Conservation (phyloP, 2,113 vertebrate genomes). For the Choloepus hoffmanni region DNA sequence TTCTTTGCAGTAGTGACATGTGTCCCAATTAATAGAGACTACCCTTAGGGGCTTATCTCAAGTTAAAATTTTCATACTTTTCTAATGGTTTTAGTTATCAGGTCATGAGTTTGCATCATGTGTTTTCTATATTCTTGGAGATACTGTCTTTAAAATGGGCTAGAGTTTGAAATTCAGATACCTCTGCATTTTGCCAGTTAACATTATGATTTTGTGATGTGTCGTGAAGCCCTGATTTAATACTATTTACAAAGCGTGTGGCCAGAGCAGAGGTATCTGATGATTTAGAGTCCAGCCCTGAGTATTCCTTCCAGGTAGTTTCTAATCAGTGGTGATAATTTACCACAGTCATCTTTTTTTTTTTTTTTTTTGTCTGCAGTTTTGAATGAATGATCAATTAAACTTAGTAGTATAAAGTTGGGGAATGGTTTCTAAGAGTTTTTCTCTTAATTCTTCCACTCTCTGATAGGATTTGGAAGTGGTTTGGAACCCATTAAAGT, state of each 20-base stretch:
- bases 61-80: not conserved
- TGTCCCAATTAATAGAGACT: not conserved
- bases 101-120: not conserved
- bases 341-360: not conserved
- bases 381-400: not conserved
- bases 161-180: slow-evolving; percentile 19
- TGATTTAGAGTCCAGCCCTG: not conserved
- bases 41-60: not conserved
- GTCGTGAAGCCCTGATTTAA: not conserved
- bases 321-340: not conserved
- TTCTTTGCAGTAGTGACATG: not conserved
- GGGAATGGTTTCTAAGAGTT: not conserved
- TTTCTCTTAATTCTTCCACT: not conserved
- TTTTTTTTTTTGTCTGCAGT: not conserved
- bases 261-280: not conserved
- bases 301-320: not conserved
- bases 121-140: not conserved
- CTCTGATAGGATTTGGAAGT: not conserved
- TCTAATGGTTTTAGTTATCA: not conserved
- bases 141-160: not conserved
- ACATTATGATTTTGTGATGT: not conserved
- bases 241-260: not conserved
- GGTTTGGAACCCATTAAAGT: not conserved
- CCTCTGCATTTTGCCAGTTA: slow-evolving; percentile 19
- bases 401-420: not conserved